phyloP scores from a whole-genome alignment of 2,888 invertebrate species.

The Pycnomerus fuliginosus region DNA sequence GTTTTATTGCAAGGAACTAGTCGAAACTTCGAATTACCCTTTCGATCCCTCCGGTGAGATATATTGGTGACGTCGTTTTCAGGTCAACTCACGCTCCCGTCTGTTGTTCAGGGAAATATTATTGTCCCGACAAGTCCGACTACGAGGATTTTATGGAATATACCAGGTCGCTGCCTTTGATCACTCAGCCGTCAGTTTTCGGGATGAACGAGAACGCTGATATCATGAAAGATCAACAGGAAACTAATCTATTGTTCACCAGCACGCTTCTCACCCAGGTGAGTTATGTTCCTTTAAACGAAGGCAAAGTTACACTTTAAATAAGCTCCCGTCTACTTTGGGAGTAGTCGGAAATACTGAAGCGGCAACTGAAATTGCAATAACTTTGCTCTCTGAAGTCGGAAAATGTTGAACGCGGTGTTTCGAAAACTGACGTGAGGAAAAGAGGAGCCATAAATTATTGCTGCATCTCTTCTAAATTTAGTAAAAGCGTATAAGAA shows the following conservation, averaged over 20 bases:
- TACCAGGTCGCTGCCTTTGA: slow-evolving; percentile 70
- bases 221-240: slow-evolving; percentile 87
- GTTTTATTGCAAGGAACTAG: slow-evolving; percentile 73
- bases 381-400: no score
- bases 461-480: no score
- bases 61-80: no score
- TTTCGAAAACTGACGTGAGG: no score
- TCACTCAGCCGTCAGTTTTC: slow-evolving; percentile 81
- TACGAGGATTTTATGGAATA: slow-evolving; percentile 70
- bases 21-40: slow-evolving; percentile 63
- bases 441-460: no score
- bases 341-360: no score
- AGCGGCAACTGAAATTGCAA: no score
- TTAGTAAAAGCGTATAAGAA: no score
- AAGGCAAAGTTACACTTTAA: no score
- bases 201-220: slow-evolving; percentile 93
- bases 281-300: slow-evolving; percentile 8
- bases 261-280: slow-evolving; percentile 80
- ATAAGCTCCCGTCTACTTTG: no score
- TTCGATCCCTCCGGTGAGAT: slow-evolving; percentile 64
- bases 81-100: no score
- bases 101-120: slow-evolving; percentile 65
- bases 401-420: no score
- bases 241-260: slow-evolving; percentile 73
- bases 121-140: slow-evolving; percentile 71